Base-by-base conservation (phyloP, 1,140 invertebrate genomes). In the Ridgeia piscesae region DNA sequence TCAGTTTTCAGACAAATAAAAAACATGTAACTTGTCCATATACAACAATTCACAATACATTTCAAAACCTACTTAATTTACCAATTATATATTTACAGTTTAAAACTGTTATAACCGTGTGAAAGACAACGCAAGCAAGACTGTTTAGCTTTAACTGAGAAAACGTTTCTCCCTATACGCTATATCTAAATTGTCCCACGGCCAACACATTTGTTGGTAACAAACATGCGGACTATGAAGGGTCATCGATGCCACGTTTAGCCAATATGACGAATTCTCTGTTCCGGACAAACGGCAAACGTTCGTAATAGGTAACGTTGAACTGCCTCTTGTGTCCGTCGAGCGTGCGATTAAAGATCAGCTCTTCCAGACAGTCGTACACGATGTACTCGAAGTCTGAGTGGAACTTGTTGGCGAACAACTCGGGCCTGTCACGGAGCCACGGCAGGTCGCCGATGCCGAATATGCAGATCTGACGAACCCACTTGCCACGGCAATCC, bases 381-480 rank as follows among this genome's bases (percentile, higher is more conserved):
- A 94, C 93, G 4, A 94, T 92, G 0, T 93, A 94, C 88, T 95
- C 93, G 92, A 92, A 94, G 48, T 94, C 93, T 33, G 93, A 89
- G 92, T 95, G 93, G 92, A 96, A 95, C 92, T 96, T 96, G 93
- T 96, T 96, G 88, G 94, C 95, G 92, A 95, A 95, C 27, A 96
- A 91, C 91, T 95, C 92, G 33, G 91, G 94, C 50, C 93, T 42
- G 9, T 89, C 35, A 0, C 89, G 89, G 0, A 95, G 50, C 33
- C 92, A 90, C 9, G 93, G 93, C 90, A 95, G 92, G 93, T 96
- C 95, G 14, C 91, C 93, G 35, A 94, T 92, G 21, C 94, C 93
- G 50, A 95, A 94, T 21, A 95, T 94, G 92, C 95, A 95, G 0
- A 95, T 93, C 33, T 93, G 92, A 89, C 94, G 88, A 2, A 92